These are phyloP conservation scores for Lonchura striata DNA, from an alignment of 2,113 vertebrate species.

Conservation along the genomic window DNA sequence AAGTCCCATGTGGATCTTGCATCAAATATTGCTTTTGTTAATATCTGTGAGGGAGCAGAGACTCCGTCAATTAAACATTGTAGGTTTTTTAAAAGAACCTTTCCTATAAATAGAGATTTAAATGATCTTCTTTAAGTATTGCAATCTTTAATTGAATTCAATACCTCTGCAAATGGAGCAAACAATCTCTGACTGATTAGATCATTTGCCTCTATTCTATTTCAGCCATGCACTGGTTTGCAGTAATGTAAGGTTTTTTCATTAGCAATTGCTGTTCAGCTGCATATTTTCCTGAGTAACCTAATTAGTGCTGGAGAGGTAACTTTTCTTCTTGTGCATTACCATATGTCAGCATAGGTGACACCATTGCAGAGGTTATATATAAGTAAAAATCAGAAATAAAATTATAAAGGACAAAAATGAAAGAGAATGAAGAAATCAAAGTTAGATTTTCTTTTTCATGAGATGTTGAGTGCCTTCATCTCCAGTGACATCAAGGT, in stretches of 20 bases:
- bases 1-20: not conserved
- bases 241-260: not conserved
- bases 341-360: not conserved
- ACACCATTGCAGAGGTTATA: not conserved
- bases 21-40: not conserved
- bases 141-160: constrained; percentile 69
- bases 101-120: constrained; percentile 53
- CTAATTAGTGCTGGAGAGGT: constrained; percentile 41
- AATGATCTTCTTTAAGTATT: constrained; percentile 49
- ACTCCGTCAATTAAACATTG: not conserved
- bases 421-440: not conserved
- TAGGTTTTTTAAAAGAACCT: not conserved
- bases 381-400: not conserved
- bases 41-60: not conserved
- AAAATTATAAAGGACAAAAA: not conserved
- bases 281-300: constrained; percentile 33
- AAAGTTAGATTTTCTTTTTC: not conserved
- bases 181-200: constrained; percentile 70
- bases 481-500: not conserved
- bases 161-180: constrained; percentile 59
- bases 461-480: not conserved
- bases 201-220: constrained; percentile 59
- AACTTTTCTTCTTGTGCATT: constrained; percentile 10
- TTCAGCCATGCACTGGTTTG: constrained; percentile 43
- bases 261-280: constrained; percentile 36